A percentile compares a stretch with the other conserved stretches of the same genome.
Evolutionary conservation across 2,888 invertebrate species (phyloP).

Genomic region (Philereme transversata): DNA sequence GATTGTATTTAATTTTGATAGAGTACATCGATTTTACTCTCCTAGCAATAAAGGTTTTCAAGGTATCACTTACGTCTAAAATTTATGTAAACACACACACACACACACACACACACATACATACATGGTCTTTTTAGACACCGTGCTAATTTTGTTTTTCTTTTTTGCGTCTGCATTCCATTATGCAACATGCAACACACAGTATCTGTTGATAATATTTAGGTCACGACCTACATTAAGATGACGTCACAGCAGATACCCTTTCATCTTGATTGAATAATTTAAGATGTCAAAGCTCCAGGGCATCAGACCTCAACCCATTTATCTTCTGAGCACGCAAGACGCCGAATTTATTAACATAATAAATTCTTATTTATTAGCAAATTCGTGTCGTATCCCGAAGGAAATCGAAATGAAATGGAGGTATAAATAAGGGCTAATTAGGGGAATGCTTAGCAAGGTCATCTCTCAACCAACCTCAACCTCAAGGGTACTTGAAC

Average conservation of each 20-base stretch:
- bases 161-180: slow-evolving; percentile 3
- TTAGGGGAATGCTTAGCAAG: slow-evolving; percentile 43
- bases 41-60: too few relatives aligned
- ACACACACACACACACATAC: too few relatives aligned
- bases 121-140: too few relatives aligned
- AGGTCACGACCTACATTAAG: slow-evolving; percentile 40
- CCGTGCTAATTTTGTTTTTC: too few relatives aligned
- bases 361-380: slow-evolving; percentile 28
- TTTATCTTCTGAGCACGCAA: slow-evolving; percentile 14
- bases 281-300: slow-evolving; percentile 22
- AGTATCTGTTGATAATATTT: slow-evolving; percentile 33
- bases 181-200: background rate
- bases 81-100: too few relatives aligned
- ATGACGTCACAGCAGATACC: slow-evolving; percentile 23
- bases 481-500: slow-evolving; percentile 48
- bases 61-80: too few relatives aligned
- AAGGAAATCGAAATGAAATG: slow-evolving; percentile 21
- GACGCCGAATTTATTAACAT: slow-evolving; percentile 20
- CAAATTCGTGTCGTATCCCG: slow-evolving; percentile 24
- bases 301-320: slow-evolving; percentile 10
- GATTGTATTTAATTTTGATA: too few relatives aligned
- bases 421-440: slow-evolving; percentile 28
- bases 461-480: slow-evolving; percentile 58
- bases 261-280: slow-evolving; percentile 21
- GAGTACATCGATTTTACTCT: too few relatives aligned